Evolutionary conservation across 2,113 vertebrate species (phyloP).

Genomic region (Pedionomus torquatus): DNA sequence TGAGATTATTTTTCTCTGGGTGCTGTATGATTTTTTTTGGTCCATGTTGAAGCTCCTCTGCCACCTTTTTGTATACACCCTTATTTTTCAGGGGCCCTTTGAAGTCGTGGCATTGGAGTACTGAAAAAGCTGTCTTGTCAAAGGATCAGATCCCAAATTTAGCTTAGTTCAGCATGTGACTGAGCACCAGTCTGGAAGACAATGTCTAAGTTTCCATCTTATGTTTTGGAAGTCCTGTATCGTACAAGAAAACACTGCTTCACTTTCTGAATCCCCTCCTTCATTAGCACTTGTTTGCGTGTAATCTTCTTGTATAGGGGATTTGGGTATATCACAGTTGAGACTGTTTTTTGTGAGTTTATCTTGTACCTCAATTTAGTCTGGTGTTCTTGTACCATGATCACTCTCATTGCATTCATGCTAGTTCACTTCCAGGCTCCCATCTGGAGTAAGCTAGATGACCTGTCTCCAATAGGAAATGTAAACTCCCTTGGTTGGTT

Average conservation of each 20-base stretch:
- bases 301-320: background rate
- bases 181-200: background rate
- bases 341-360: background rate
- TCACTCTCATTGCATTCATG: background rate
- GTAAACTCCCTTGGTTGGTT: background rate
- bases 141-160: background rate
- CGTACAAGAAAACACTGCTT: background rate
- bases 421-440: background rate
- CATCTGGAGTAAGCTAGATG: background rate
- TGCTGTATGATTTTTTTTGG: background rate
- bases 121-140: background rate
- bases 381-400: rapidly evolving
- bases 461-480: background rate
- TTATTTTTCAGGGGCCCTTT: background rate
- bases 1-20: background rate
- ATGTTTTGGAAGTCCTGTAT: background rate
- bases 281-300: background rate
- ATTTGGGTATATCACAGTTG: background rate
- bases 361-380: background rate
- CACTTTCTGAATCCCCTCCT: background rate
- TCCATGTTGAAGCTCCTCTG: background rate
- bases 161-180: background rate
- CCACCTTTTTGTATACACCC: background rate
- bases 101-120: background rate
- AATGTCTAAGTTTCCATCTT: background rate